Evolutionary conservation across 2,113 vertebrate genomes (phyloP).

Genomic region (Anas platyrhynchos): DNA sequence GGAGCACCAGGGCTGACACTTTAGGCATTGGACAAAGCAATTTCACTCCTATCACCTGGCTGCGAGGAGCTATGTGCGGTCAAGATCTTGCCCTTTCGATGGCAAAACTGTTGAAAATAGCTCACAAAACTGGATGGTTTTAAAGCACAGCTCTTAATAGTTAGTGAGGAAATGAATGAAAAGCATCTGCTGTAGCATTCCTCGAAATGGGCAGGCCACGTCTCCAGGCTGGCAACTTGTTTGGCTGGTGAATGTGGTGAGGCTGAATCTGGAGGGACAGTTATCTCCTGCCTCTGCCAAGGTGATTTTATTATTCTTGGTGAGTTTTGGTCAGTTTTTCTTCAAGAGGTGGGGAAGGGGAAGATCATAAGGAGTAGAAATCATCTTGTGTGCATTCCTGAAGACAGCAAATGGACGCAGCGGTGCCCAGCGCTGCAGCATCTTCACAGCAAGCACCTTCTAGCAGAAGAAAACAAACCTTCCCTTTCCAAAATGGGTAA

Average conservation of each 20-base stretch:
- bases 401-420: neutral
- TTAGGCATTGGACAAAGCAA: neutral
- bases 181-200: neutral
- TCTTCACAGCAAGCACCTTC: neutral
- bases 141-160: neutral
- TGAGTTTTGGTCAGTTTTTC: neutral
- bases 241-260: neutral
- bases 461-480: neutral
- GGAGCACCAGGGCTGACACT: neutral
- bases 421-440: neutral
- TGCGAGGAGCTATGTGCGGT: neutral
- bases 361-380: neutral
- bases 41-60: neutral
- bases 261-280: neutral
- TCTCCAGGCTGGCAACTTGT: neutral
- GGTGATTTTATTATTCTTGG: neutral
- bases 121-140: neutral
- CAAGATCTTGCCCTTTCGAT: neutral
- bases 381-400: neutral
- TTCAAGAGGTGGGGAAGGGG: neutral
- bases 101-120: neutral
- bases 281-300: neutral
- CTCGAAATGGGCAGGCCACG: rapidly evolving
- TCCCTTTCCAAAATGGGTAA: no score
- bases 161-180: neutral